Base-by-base conservation (phyloP, 2,888 invertebrate species). In the Lithophane socia region DNA sequence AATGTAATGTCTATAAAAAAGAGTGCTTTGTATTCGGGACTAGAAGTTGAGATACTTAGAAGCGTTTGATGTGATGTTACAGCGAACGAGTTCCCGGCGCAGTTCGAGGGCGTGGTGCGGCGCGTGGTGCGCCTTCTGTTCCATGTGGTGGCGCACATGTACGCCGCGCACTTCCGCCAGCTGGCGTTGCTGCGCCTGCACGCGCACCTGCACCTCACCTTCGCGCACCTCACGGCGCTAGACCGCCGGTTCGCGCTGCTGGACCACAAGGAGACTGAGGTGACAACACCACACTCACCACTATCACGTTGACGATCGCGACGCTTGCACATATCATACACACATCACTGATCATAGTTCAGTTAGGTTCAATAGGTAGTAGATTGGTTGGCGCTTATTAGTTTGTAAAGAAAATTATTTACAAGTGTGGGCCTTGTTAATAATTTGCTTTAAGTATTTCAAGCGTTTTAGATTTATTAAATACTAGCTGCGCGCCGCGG, bases 121-220 rank as follows among this genome's bases (percentile, higher is more conserved):
- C 99, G 99, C 97, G 99, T 99, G 96, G 98, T 99, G 97, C 98
- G 99, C 95, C 98, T 99, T 97, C 98, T 99, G 97, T 99, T 99
- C 97, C 99, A 99, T 97, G 99, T 99, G 96, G 98, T 99, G 97
- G 99, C 99, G 96, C 99, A 99, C 97, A 97, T 99, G 96, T 99
- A 99, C 97, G 99, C 99, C 95, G 98, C 99, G 97, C 99, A 99
- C 98, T 99, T 99, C 97, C 98, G 98, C 96, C 99, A 99, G 97
- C 98, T 99, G 92, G 98, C 99, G 94, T 97, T 99, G 95, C 97
- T 99, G 95, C 98, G 98, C 91, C 97, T 99, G 94, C 99, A 99
- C 97, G 98, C 99, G 94, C 99, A 99, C 97, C 98, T 99, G 96
- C 99, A 99, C 97, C 98, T 99, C 97, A 98, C 99, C 91, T 99